Conservation (phyloP, 2,888 invertebrate species). For the Drosophila paranaensis region DNA sequence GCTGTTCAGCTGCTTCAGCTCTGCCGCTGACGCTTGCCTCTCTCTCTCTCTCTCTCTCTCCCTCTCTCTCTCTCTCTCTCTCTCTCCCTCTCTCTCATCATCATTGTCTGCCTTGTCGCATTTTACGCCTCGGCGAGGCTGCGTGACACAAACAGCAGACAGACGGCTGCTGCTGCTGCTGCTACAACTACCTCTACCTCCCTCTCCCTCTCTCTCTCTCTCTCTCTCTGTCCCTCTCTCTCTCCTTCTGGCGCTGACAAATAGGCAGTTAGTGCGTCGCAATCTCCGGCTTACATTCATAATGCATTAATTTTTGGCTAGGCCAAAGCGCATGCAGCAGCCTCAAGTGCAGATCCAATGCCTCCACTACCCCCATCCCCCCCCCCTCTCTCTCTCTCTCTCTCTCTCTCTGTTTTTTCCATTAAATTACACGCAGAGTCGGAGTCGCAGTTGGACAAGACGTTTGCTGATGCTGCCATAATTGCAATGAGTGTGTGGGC, state of each 20-base stretch:
- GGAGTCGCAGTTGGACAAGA: constrained; percentile 45
- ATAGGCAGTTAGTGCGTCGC: constrained; percentile 61
- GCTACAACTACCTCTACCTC: neutral
- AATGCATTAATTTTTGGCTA: constrained; percentile 69
- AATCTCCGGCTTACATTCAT: constrained; percentile 67
- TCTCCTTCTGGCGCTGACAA: constrained; percentile 52
- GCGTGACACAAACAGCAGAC: constrained; percentile 68
- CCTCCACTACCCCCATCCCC: no score
- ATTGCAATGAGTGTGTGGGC: constrained; percentile 43
- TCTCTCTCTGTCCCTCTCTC: no score
- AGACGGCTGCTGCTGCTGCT: constrained; percentile 26
- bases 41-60: no score
- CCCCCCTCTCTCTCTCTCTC: no score
- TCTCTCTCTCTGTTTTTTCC: constrained; percentile 49
- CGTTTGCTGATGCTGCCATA: constrained; percentile 55
- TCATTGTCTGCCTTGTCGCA: constrained; percentile 59
- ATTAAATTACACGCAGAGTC: constrained; percentile 75
- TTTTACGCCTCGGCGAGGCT: constrained; percentile 59
- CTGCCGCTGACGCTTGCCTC: constrained; percentile 22
- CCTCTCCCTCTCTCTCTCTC: no score
- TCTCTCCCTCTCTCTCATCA: constrained; percentile 12
- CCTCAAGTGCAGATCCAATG: constrained; percentile 47
- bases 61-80: no score
- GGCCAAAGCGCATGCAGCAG: constrained; percentile 48
- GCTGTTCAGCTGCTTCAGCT: neutral